phyloP scores from a whole-genome alignment of 1,140 invertebrate species.

The Drosophila funebris region DNA sequence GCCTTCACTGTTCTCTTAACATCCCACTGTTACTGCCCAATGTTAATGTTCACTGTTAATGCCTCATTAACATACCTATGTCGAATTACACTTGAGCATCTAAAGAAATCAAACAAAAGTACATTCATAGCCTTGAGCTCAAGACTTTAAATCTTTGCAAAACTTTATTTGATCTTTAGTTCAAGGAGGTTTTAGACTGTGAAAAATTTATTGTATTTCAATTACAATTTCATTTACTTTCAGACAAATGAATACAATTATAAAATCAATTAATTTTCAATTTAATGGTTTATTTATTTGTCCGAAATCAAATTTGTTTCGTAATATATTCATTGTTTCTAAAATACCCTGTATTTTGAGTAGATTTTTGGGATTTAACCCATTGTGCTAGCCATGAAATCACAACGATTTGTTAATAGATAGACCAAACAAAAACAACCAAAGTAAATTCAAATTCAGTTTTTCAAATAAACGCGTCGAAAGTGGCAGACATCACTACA shows the following conservation, averaged over 20 bases:
- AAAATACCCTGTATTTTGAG: background rate
- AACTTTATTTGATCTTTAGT: background rate
- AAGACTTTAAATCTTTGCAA: background rate
- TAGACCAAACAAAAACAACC: conserved; percentile 47
- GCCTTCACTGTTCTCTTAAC: background rate
- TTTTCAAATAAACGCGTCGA: conserved; percentile 59
- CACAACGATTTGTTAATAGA: conserved; percentile 51
- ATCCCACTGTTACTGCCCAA: background rate
- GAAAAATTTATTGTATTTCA: background rate
- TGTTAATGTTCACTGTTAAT: conserved; percentile 5
- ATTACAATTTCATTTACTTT: background rate
- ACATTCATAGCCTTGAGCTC: background rate
- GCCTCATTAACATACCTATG: background rate
- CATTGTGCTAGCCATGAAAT: conserved; percentile 46
- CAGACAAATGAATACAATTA: background rate
- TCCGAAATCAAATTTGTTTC: background rate
- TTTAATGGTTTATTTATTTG: conserved; percentile 18
- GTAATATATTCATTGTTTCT: conserved; percentile 4
- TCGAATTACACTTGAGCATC: background rate
- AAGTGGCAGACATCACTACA: conserved; percentile 32
- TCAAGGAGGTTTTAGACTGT: background rate
- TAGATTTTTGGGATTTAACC: conserved; percentile 17
- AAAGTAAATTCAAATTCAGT: conserved; percentile 48
- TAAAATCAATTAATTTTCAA: conserved; percentile 10
- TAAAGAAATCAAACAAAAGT: background rate